Base-by-base conservation (phyloP, 2,113 vertebrate species). In the Rhynchopsitta pachyrhyncha region DNA sequence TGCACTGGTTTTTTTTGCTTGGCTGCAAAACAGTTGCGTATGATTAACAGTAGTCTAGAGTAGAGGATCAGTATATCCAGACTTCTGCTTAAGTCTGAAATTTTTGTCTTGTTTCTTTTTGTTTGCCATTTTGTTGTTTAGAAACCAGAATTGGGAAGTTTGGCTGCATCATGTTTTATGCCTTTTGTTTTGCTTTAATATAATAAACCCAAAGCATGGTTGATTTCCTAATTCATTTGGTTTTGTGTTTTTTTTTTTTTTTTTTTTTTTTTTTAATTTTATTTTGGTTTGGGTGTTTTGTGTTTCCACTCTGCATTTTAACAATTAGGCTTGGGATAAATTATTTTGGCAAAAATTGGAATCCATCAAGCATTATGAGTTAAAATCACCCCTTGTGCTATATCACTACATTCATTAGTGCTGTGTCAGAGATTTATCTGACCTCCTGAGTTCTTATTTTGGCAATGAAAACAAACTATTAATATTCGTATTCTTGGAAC, bases 381-480 rank as follows among this genome's bases (percentile, higher is more conserved):
- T 80, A 70, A 90, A 88, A 83, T 83, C 29, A 77, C 6, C 14
- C 24, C 71, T 93, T 4, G 0, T 64, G 73, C 86, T 62, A 62
- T 77, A 95, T 90, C 17, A 23, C 8, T 93, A 46, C 39, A 44
- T 83, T 78, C 42, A 55, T 71, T 92, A 90, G 6, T 37, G 25
- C 5, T 86, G 8, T 64, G 42, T 79, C 80, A 95, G 39, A 86
- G 47, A 81, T 88, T 92, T 86, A 92, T 93, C 71, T 93, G 64
- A 18, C 39, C 71, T 74, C 55, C 31, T 71, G 82, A 75, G 79
- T 78, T 90, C 25, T 63, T 63, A 60, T 42, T 93, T 94, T 96
- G 88, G 88, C 79, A 94, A 71, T 24, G 39, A 86, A 93, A 94
- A 71, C 22, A 94, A 86, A 66, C 80, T 84, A 52, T 93, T 86